Evolutionary conservation across 2,113 vertebrate species (phyloP).

Genomic region (Pandion haliaetus): DNA sequence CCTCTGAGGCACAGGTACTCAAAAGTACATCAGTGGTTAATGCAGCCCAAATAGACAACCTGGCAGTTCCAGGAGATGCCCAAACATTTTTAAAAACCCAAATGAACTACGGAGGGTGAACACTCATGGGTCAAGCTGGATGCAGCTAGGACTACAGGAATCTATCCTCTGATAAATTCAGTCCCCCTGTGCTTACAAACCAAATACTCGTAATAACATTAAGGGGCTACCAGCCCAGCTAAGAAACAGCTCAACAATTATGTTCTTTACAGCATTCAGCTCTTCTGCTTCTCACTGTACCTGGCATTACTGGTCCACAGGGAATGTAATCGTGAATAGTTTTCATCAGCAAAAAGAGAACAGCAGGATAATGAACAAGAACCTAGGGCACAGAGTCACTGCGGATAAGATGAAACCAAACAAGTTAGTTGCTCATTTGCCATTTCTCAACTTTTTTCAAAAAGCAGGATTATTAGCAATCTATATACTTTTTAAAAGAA

Average conservation of each 20-base stretch:
- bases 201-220: not conserved
- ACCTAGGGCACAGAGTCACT: not conserved
- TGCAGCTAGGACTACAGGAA: not conserved
- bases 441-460: not conserved
- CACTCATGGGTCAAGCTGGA: not conserved
- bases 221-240: not conserved
- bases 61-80: not conserved
- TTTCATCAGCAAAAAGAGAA: not conserved
- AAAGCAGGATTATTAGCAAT: not conserved
- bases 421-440: not conserved
- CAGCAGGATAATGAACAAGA: not conserved
- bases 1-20: not conserved
- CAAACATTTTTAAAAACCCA: not conserved
- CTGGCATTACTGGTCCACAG: not conserved
- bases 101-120: not conserved
- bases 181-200: not conserved
- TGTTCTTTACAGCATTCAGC: not conserved
- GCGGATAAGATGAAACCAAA: not conserved
- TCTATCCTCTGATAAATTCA: not conserved
- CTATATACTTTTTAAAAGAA: not conserved
- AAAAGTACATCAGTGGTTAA: not conserved
- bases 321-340: not conserved
- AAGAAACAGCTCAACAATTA: not conserved
- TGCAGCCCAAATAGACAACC: not conserved
- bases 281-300: not conserved